These are phyloP conservation scores for Dasysyrphus tricinctus DNA, from an alignment of 2,888 invertebrate species.

Conservation along the genomic window DNA sequence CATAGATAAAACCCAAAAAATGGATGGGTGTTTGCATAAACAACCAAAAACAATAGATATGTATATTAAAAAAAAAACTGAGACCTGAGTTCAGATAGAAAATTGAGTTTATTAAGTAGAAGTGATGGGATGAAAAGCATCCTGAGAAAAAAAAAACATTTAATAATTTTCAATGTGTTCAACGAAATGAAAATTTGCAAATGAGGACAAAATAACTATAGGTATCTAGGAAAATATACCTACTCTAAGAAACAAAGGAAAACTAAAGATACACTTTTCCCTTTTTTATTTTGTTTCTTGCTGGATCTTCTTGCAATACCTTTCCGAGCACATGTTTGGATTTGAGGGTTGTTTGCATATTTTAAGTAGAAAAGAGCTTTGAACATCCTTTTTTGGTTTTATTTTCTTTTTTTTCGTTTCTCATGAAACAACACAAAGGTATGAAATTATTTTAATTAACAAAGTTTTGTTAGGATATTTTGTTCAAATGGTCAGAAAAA, in stretches of 20 bases:
- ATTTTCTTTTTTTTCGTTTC: not conserved
- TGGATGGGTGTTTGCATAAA: constrained; percentile 14
- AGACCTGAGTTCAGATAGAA: constrained; percentile 19
- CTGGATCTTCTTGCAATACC: constrained; percentile 1
- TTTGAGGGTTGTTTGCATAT: constrained; percentile 29
- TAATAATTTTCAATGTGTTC: constrained; percentile 20
- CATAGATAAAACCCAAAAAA: not conserved
- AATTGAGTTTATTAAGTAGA: constrained; percentile 25
- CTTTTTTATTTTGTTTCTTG: not conserved
- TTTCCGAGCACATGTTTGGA: constrained; percentile 21
- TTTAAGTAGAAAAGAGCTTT: constrained; percentile 5
- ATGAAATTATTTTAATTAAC: constrained; percentile 32
- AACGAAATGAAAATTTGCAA: not conserved
- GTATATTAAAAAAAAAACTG: not conserved
- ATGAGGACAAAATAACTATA: constrained; percentile 11
- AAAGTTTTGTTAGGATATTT: constrained; percentile 19
- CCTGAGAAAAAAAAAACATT: constrained; percentile 10
- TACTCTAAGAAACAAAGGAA: not conserved
- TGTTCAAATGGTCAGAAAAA: constrained; percentile 9
- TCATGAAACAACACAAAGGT: constrained; percentile 10
- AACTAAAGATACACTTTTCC: not conserved
- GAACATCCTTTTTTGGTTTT: constrained; percentile 14
- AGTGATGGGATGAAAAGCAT: not conserved
- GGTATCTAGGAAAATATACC: not conserved
- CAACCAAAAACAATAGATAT: constrained; percentile 26